A percentile compares a stretch with the other conserved stretches of the same genome.
These are phyloP conservation scores for Gortyna flavago DNA, from an alignment of 2,888 invertebrate species.

Conservation along the genomic window DNA sequence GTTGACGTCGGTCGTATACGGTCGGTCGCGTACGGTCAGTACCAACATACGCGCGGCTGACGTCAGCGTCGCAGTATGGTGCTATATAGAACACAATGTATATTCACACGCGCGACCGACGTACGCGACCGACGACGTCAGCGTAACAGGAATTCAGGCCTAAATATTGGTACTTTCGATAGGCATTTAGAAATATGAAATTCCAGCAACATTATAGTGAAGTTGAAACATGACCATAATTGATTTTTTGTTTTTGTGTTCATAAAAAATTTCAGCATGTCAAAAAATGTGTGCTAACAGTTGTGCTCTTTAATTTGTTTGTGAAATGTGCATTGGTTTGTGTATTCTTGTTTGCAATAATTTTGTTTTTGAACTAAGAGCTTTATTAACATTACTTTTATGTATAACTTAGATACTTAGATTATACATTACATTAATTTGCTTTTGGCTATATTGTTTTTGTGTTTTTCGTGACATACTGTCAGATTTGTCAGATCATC, in stretches of 20 bases:
- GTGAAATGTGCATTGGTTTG: slow-evolving; percentile 10
- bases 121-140: too few species aligned
- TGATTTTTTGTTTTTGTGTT: background rate
- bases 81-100: too few species aligned
- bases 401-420: background rate
- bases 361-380: slow-evolving; percentile 23
- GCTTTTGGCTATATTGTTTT: background rate
- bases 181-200: background rate
- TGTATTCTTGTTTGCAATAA: background rate
- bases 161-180: too few species aligned
- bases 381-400: slow-evolving; percentile 7
- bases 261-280: slow-evolving; percentile 18
- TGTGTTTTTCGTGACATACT: too few species aligned
- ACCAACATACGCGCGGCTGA: too few species aligned
- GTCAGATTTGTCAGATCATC: too few species aligned
- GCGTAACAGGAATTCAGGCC: too few species aligned
- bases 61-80: too few species aligned
- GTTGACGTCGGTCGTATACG: too few species aligned
- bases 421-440: background rate
- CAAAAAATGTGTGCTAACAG: slow-evolving; percentile 18
- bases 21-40: too few species aligned
- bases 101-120: too few species aligned
- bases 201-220: background rate
- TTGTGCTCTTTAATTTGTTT: background rate
- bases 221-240: slow-evolving; percentile 29